These are phyloP conservation scores for Chaetops frenatus DNA, from an alignment of 2,113 vertebrate genomes.

Conservation along the genomic window DNA sequence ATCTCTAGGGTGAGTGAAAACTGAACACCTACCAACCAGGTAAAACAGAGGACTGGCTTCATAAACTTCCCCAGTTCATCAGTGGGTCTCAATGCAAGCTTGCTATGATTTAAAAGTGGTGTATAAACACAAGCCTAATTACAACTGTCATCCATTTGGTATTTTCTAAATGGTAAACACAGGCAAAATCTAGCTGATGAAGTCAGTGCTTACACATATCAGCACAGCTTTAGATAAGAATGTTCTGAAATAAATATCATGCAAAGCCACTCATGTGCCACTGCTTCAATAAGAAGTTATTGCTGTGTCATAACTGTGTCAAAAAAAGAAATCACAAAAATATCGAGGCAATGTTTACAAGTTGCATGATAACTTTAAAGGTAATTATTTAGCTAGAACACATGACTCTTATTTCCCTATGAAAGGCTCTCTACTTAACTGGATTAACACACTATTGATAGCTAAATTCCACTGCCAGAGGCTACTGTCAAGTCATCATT, in stretches of 20 bases:
- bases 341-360: constrained; percentile 36
- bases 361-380: constrained; percentile 27
- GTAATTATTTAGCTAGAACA: constrained; percentile 53
- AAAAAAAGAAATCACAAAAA: constrained; percentile 19
- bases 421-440: constrained; percentile 46
- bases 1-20: neutral
- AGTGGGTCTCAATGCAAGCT: neutral
- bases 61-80: neutral
- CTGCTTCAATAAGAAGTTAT: neutral
- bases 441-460: constrained; percentile 64
- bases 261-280: neutral
- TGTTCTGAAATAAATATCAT: neutral
- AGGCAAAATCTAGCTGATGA: neutral
- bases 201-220: neutral
- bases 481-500: constrained; percentile 65
- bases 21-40: neutral
- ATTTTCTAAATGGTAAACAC: neutral
- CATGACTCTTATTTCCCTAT: constrained; percentile 61
- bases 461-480: constrained; percentile 40
- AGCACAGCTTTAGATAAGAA: neutral
- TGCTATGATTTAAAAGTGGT: neutral
- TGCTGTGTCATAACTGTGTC: neutral
- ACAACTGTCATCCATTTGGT: neutral
- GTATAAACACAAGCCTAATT: neutral
- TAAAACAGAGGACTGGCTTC: neutral